Base-by-base conservation (phyloP, 1,140 invertebrate species). In the Ostrea edulis region DNA sequence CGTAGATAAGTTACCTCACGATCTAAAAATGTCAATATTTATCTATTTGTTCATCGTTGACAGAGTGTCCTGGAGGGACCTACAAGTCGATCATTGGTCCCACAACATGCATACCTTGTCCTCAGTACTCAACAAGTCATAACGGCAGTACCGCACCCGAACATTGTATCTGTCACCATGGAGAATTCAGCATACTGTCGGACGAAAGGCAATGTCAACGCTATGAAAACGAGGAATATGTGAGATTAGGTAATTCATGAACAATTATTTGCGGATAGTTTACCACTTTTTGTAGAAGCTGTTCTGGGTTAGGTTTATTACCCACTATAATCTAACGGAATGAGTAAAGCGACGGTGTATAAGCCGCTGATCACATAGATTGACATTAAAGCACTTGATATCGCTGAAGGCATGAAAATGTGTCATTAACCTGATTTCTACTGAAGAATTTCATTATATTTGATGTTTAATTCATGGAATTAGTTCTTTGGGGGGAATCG, bases 211-310 rank as follows among this genome's bases (percentile, higher is more conserved):
- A 77, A 77, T 77, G 68, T 14, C 68, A 77, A 35, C 68, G 68
- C 9, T 77, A 77, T 77, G 68, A 77, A 77, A 77, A 77, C 25
- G 68, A 77, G 29, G 68, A 77, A 77, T 35, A 35, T 2, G 68
- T 77, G 22, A 29, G 68, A 77, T 77, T 77, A 77, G 68, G 68
- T 77, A 35, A 35, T 20, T 44, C 35, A 44, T 17, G n/a, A n/a
- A 62, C 12, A 62, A 62, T 44, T 62, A 20, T 62, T 62, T 14
- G n/a, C n/a, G 12, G 58, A 14, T 14, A 14, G 17, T 62, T 20
- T 62, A n/a, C 58, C 2, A 62, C 58, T 62, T 14, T 62, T n/a
- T 0, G 58, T 62, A n/a, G n/a, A 44, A 44, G 5, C 35, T 44
- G 35, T 44, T 44, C 1, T 44, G 35, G 1, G 35, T 44, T 44